phyloP scores from a whole-genome alignment of 92 coral and sea anemone species.

The Porites evermanni region DNA sequence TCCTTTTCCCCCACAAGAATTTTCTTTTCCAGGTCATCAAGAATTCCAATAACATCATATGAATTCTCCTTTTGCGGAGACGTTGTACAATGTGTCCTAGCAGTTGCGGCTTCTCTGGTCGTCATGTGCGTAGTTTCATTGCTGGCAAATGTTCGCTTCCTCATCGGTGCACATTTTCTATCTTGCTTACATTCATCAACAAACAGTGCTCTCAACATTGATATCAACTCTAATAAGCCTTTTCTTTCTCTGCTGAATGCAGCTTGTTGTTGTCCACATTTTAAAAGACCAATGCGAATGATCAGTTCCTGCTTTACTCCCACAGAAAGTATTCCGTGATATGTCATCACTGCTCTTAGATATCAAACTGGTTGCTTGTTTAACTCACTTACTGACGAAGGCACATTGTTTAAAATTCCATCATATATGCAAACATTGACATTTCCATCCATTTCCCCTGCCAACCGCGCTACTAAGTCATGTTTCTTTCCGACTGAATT shows the following conservation, averaged over 20 bases:
- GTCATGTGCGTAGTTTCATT: conserved; percentile 35
- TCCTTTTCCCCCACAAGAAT: background rate
- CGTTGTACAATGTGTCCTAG: background rate
- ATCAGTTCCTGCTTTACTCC: conserved; percentile 46
- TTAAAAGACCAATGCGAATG: conserved; percentile 39
- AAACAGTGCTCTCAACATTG: conserved; percentile 30
- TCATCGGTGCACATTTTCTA: conserved; percentile 12
- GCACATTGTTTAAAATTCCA: conserved; percentile 40
- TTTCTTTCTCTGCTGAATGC: conserved; percentile 51
- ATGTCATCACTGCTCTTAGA: conserved; percentile 41
- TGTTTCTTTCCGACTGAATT: conserved; percentile 22
- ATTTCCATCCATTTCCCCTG: conserved; percentile 12
- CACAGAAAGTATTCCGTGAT: conserved; percentile 43
- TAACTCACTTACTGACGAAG: conserved; percentile 50
- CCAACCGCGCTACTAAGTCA: conserved; percentile 21
- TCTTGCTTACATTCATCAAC: conserved; percentile 33
- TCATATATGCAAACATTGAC: conserved; percentile 20
- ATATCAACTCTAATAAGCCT: conserved; percentile 38
- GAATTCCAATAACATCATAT: background rate
- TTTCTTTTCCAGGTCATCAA: too few species aligned
- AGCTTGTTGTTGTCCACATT: conserved; percentile 50
- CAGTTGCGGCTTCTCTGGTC: conserved; percentile 37
- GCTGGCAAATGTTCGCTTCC: conserved; percentile 44
- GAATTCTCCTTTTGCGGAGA: background rate
- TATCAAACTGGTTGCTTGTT: conserved; percentile 28